Conservation (phyloP, 2,888 invertebrate genomes). For the Scaptomyza caliginosa region DNA sequence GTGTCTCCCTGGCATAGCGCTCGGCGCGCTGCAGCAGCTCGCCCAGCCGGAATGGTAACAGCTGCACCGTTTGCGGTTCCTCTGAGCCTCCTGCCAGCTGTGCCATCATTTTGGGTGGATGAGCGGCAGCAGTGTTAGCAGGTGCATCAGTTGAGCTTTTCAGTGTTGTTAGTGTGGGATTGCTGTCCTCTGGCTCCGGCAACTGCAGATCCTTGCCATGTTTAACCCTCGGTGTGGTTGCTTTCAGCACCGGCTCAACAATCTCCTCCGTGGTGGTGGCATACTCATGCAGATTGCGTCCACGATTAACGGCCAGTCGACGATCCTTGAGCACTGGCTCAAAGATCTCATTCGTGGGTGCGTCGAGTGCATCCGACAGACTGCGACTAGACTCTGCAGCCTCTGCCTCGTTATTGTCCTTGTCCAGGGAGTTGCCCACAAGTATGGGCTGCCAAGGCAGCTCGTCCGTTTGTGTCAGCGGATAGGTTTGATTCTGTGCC, state of each 20-base stretch:
- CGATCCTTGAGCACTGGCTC: slow-evolving; percentile 85
- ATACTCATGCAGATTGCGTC: slow-evolving; percentile 76
- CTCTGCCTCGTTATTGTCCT: slow-evolving; percentile 72
- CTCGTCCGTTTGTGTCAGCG: slow-evolving; percentile 77
- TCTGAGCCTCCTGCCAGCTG: slow-evolving; percentile 54
- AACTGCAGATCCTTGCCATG: slow-evolving; percentile 78
- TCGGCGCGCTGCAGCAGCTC: slow-evolving; percentile 92
- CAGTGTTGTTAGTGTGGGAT: neutral
- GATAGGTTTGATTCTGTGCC: slow-evolving; percentile 78
- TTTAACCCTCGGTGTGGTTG: slow-evolving; percentile 85
- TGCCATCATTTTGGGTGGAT: slow-evolving; percentile 54
- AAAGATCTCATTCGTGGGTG: slow-evolving; percentile 84
- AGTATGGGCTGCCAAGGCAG: slow-evolving; percentile 86
- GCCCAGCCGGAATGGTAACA: slow-evolving; percentile 90
- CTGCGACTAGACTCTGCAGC: slow-evolving; percentile 81
- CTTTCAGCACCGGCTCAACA: slow-evolving; percentile 89
- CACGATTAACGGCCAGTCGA: slow-evolving; percentile 70
- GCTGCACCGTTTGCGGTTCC: slow-evolving; percentile 88
- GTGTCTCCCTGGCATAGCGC: slow-evolving; percentile 90
- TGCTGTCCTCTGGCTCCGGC: slow-evolving; percentile 12
- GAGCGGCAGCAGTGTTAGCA: neutral
- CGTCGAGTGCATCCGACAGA: slow-evolving; percentile 62
- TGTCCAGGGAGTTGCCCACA: slow-evolving; percentile 84
- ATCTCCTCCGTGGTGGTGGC: slow-evolving; percentile 85
- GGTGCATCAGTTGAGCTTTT: neutral